Base-by-base conservation (phyloP, 2,888 invertebrate genomes). In the Drosophila rubida region DNA sequence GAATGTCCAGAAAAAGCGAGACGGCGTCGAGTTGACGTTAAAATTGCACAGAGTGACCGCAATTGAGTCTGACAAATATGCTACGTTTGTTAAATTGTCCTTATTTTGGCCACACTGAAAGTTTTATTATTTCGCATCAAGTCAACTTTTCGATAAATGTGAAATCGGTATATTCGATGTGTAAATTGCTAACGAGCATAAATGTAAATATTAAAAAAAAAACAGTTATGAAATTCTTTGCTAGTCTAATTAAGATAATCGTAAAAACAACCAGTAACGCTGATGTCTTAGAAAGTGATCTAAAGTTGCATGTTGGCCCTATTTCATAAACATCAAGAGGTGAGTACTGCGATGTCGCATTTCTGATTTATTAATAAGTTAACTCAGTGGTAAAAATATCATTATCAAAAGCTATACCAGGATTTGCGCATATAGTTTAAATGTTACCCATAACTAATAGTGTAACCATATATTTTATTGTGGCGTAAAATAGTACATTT, bases 11-110 rank as follows among this genome's bases (percentile, higher is more conserved):
- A 23, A 32, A 62, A 62, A 66, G 13, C 4, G 23, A 53, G 35
- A 49, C 58, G 58, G 13, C 44, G 51, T 14, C n/a, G 65, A 45
- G 25, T 51, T 42, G 61, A 75, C 42, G 53, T 53, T 57, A 45
- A 49, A 54, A 57, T 22, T 6, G 42, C 32, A 32, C 32, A 32
- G 32, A 11, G 32, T 32, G 32, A 32, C 32, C 32, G n/a, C 32
- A 32, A 32, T 4, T 32, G n/a, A 32, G 4, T 32, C 11, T 32
- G 1, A 4, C 4, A 32, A 32, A 32, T n/a, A 32, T 32, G n/a
- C 5, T 32, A 27, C 7, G 4, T 32, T n/a, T 32, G 4, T n/a
- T n/a, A n/a, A 32, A 9, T n/a, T n/a, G 11, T 4, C 4, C 5
- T 30, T 30, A 4, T 11, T 30, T 11, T 32, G 32, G 32, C 11